phyloP scores from a whole-genome alignment of 2,888 invertebrate genomes.

The Hyposoter dolosus region DNA sequence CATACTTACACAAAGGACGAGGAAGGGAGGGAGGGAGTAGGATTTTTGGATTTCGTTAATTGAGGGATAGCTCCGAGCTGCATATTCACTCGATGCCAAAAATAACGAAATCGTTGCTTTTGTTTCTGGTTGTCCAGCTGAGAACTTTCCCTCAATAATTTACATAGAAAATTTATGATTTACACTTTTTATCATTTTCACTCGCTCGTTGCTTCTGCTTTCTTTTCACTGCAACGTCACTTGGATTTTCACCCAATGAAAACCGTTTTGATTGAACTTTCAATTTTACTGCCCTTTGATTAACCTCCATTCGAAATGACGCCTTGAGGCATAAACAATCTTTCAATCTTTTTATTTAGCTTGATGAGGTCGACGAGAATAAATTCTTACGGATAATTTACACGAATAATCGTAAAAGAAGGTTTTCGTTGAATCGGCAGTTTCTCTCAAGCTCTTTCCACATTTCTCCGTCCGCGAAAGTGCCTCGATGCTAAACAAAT shows the following conservation, averaged over 20 bases:
- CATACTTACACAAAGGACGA: constrained; percentile 46
- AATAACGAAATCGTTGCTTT: not conserved
- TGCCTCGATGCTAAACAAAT: not conserved
- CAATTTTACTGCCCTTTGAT: constrained; percentile 17
- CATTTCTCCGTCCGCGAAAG: not conserved
- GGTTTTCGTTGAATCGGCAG: not conserved
- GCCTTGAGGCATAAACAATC: not conserved
- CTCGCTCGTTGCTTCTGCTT: constrained; percentile 5
- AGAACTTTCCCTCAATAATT: constrained; percentile 15
- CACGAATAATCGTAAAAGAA: constrained; percentile 5
- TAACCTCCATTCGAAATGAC: not conserved
- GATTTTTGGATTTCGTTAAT: constrained; percentile 6
- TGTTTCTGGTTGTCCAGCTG: not conserved
- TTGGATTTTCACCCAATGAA: not conserved
- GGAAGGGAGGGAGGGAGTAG: not conserved
- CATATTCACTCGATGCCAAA: not conserved
- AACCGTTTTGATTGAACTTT: not conserved
- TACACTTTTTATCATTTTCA: constrained; percentile 20
- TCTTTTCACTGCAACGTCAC: constrained; percentile 4
- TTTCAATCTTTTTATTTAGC: constrained; percentile 30
- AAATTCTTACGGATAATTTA: not conserved
- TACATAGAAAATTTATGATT: constrained; percentile 50
- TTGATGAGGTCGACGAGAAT: not conserved
- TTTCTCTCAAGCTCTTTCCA: not conserved
- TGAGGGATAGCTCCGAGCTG: constrained; percentile 6